phyloP scores from a whole-genome alignment of 2,888 invertebrate genomes.

The Rotaria socialis region DNA sequence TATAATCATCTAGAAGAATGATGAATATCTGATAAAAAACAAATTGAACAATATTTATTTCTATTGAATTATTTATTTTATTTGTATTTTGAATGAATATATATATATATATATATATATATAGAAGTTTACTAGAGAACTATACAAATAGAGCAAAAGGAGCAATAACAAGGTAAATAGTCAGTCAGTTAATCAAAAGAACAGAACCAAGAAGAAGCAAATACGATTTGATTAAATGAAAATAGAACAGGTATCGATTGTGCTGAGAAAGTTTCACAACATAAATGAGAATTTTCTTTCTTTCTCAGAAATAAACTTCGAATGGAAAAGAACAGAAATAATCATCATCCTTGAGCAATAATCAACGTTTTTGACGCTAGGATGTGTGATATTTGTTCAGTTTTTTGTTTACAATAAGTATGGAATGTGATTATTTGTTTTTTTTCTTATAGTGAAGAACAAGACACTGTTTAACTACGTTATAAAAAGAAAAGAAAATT shows the following conservation, averaged over 20 bases:
- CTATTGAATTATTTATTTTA: not conserved
- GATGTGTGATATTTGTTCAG: not conserved
- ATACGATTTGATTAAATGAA: not conserved
- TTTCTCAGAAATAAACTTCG: not conserved
- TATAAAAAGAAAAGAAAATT: not conserved
- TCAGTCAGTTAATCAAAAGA: not conserved
- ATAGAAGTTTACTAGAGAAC: not conserved
- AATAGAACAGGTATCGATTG: constrained; percentile 1
- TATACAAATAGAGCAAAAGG: not conserved
- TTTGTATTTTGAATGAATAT: not conserved
- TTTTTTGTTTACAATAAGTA: not conserved
- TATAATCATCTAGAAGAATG: not conserved
- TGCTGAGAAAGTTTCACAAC: constrained; percentile 21
- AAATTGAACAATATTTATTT: not conserved
- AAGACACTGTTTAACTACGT: constrained; percentile 1
- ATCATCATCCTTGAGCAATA: not conserved
- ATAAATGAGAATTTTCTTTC: not conserved
- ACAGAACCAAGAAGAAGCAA: not conserved
- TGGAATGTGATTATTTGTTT: constrained; percentile 18
- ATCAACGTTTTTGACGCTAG: not conserved
- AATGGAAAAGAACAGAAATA: not conserved
- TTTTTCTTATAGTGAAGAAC: not conserved
- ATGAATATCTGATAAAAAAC: not conserved
- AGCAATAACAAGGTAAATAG: not conserved
- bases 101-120: too few species aligned